Evolutionary conservation across 2,888 invertebrate species (phyloP), one percentile per base, ranked within the genome.

Genomic region (Listrodromus nycthemerus): DNA sequence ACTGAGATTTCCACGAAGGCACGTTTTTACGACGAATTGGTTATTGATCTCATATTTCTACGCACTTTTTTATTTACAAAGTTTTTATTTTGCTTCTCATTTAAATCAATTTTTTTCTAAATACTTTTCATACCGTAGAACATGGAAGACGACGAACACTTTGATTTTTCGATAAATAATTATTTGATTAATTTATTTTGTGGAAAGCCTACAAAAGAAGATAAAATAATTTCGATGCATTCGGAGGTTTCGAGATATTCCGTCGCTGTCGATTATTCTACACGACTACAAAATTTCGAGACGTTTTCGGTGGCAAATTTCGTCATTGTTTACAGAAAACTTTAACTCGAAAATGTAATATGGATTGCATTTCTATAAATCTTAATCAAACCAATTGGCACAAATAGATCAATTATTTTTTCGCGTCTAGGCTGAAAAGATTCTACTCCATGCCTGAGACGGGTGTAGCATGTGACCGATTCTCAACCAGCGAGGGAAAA

Each of bases 71-170:
- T 37, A 21, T 58, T 65, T 50, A 33, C 5, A 50, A 63, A 19
- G 24, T 27, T 48, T 58, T 19, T 41, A 13, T 21, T 45, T 74
- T n/a, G n/a, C 41, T 27, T 67, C n/a, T n/a, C n/a, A n/a, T 61
- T 24, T 70, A 66, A 16, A 75, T 58, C 8, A 8, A 33, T 33
- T 33, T 33, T 0, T 33, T 33, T 7, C 1, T 8, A 33, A 33
- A 33, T 33, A 33, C 33, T 33, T 33, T 33, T 33, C 33, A 33
- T 41, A 55, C 24, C 16, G 58, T 33, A 16, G n/a, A 55, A 58
- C 19, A 19, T 74, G 79, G 76, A 80, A 83, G 76, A 80, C 75
- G 83, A 16, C 71, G 83, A 75, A 80, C 77, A 77, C 76, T 77
- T 77, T 74, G 63, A 73, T 83, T 61, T 61, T 55, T 67, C n/a